A percentile compares a stretch with the other conserved stretches of the same genome.
Conservation (phyloP, 2,113 vertebrate genomes). For the Syngnathus floridae region DNA sequence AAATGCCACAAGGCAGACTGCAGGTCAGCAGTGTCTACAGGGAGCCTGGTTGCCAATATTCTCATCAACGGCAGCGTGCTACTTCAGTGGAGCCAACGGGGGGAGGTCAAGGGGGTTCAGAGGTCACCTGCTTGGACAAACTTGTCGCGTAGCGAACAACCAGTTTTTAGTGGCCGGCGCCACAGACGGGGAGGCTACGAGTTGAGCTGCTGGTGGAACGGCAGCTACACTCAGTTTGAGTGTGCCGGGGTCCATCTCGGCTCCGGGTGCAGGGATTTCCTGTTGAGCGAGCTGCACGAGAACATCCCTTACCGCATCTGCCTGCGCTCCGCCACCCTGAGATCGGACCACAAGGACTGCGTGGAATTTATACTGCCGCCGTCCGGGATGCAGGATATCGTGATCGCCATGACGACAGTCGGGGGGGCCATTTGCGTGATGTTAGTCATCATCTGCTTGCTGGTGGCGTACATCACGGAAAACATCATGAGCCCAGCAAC, state of each 20-base stretch:
- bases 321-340: slow-evolving; percentile 67
- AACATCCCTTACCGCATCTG: slow-evolving; percentile 89
- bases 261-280: slow-evolving; percentile 81
- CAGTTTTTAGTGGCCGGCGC: slow-evolving; percentile 17
- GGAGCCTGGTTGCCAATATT: slow-evolving; percentile 79
- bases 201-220: slow-evolving; percentile 92
- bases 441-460: slow-evolving; percentile 94
- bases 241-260: slow-evolving; percentile 85
- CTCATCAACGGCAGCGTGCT: slow-evolving; percentile 86
- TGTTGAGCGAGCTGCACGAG: slow-evolving; percentile 83
- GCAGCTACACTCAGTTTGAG: slow-evolving; percentile 88
- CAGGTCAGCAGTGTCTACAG: slow-evolving; percentile 66
- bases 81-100: slow-evolving; percentile 77
- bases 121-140: slow-evolving; percentile 13
- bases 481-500: slow-evolving; percentile 81
- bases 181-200: slow-evolving; percentile 73
- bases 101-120: neutral
- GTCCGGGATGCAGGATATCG: slow-evolving; percentile 89
- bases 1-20: slow-evolving; percentile 72
- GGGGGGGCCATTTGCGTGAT: slow-evolving; percentile 97
- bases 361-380: slow-evolving; percentile 85
- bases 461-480: slow-evolving; percentile 96
- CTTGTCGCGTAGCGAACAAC: slow-evolving; percentile 7
- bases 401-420: slow-evolving; percentile 95
- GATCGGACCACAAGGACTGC: slow-evolving; percentile 66